A percentile compares a stretch with the other conserved stretches of the same genome.
phyloP scores from a whole-genome alignment of 2,888 invertebrate genomes.

The Drosophila acutilabella region DNA sequence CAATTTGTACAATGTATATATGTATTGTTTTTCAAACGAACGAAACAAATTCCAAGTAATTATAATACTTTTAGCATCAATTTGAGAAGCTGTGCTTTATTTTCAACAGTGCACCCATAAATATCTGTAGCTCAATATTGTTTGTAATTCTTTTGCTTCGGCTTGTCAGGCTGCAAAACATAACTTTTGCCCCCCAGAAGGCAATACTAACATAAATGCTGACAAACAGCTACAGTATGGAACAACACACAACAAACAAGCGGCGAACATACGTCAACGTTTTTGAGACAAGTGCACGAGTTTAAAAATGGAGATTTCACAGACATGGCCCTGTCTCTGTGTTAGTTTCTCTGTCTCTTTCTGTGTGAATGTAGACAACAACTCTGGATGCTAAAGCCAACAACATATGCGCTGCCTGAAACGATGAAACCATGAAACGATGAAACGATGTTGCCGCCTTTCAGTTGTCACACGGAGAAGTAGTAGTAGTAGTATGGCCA shows the following conservation, averaged over 20 bases:
- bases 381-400: slow-evolving; percentile 31
- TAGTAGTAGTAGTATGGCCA: slow-evolving; percentile 30
- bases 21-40: too few species aligned
- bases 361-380: slow-evolving; percentile 25
- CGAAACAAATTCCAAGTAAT: too few species aligned
- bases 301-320: slow-evolving; percentile 11
- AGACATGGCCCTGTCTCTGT: slow-evolving; percentile 19
- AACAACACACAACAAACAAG: slow-evolving; percentile 28
- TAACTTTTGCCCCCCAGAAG: slow-evolving; percentile 40
- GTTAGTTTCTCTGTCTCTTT: slow-evolving; percentile 3
- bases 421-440: slow-evolving; percentile 13
- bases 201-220: slow-evolving; percentile 35
- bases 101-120: too few species aligned
- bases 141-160: slow-evolving; percentile 20
- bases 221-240: slow-evolving; percentile 52
- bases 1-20: too few species aligned
- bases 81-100: too few species aligned
- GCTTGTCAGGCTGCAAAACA: slow-evolving; percentile 44
- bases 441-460: slow-evolving; percentile 52
- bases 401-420: slow-evolving; percentile 35
- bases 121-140: slow-evolving; percentile 16
- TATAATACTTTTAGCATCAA: too few species aligned
- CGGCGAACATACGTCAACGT: slow-evolving; percentile 27
- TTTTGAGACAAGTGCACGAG: slow-evolving; percentile 29
- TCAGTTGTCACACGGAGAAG: slow-evolving; percentile 52